phyloP scores from a whole-genome alignment of 2,797 vertebrate species.

The Podarcis siculus region DNA sequence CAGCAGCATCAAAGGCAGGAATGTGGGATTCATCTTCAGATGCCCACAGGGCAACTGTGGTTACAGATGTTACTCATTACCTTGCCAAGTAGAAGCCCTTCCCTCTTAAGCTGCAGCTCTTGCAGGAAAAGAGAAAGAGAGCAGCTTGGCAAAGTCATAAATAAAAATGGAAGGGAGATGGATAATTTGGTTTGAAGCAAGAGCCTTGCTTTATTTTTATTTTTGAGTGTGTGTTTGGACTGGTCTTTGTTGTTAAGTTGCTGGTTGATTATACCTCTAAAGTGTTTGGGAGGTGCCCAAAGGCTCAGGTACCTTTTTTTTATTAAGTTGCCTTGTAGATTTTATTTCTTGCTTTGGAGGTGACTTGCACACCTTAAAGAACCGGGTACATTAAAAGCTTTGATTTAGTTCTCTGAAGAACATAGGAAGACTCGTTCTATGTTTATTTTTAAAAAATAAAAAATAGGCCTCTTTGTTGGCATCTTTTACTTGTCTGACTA shows the following conservation, averaged over 20 bases:
- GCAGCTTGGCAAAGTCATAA: conserved; percentile 33
- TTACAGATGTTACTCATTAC: conserved; percentile 72
- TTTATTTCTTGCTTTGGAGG: conserved; percentile 62
- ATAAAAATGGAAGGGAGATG: background rate
- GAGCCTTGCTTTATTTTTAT: background rate
- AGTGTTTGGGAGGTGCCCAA: background rate
- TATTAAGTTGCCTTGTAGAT: conserved; percentile 48
- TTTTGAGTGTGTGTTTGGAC: background rate
- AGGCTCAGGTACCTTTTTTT: background rate
- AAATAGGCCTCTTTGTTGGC: background rate
- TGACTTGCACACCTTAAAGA: conserved; percentile 76
- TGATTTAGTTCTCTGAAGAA: conserved; percentile 58
- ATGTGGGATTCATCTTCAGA: conserved; percentile 73
- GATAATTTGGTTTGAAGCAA: background rate
- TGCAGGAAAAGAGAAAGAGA: background rate
- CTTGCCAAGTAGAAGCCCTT: conserved; percentile 71
- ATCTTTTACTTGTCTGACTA: background rate
- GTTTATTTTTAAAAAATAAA: background rate
- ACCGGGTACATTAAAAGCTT: conserved; percentile 52
- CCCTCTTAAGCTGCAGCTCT: conserved; percentile 42
- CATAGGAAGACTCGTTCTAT: too few species aligned
- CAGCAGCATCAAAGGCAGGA: conserved; percentile 72
- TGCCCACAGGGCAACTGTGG: conserved; percentile 73
- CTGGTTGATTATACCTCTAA: background rate
- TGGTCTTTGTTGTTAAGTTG: background rate